Base-by-base conservation (phyloP, 2,797 vertebrate genomes). In the Serranus cabrilla region DNA sequence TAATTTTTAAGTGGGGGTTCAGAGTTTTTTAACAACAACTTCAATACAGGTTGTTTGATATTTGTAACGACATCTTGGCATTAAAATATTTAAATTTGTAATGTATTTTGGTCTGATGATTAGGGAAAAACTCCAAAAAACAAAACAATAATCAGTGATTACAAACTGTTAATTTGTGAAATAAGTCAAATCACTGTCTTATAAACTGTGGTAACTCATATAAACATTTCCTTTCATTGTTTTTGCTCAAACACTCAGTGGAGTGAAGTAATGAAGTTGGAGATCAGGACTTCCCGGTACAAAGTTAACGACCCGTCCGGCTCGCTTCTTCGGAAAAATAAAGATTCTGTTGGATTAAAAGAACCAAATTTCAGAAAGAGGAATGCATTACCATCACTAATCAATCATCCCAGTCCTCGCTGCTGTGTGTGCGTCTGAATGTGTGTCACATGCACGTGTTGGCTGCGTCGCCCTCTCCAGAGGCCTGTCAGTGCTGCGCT, bases 401-500 rank as follows among this genome's bases (percentile, higher is more conserved):
- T 75, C 23, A 34, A 79, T 74, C 63, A 70, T 56, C 12, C 1
- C 16, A 23, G 5, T 45, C 7, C n/a, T n/a, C 11, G 43, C 20
- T 25, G 37, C 10, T 25, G 7, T 13, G 18, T 59, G 21, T 50
- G 25, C 64, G 23, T 27, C 52, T 37, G 51, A 7, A 3, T 46
- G 8, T 3, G 16, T 62, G 47, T 17, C 43, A 62, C 20, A 14
- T 49, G 52, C 55, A 49, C 2, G 11, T 70, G 27, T 54, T 31
- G 18, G 10, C 72, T 57, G 1, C 0, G 46, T 49, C 25, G 50
- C 2, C 39, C 43, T 59, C n/a, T 67, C 54, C 74, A 81, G 56
- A 65, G 61, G 86, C 43, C 81, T 82, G 78, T 84, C 86, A 84
- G 31, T 5, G 49, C 45, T n/a, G 8, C 58, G 31, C 21, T 85